These are phyloP conservation scores for Polyodon spathula DNA, from an alignment of 2,113 vertebrate species.

Conservation along the genomic window DNA sequence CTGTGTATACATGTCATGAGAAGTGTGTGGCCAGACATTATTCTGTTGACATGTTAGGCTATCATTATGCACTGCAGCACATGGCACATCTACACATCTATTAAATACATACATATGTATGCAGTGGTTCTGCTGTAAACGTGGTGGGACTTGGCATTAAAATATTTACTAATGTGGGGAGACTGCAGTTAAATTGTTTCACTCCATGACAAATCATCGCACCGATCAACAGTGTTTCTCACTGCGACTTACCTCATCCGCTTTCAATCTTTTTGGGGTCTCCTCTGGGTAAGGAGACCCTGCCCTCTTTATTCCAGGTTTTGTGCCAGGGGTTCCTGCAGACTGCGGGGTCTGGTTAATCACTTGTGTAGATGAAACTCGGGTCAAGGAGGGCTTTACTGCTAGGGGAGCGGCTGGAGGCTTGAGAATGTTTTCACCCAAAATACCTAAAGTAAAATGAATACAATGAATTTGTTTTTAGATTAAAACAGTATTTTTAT, in stretches of 20 bases:
- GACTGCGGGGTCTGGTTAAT: constrained; percentile 58
- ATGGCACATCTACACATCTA: no score
- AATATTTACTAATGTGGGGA: no score
- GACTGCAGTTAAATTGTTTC: no score
- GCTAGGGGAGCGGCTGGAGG: constrained; percentile 55
- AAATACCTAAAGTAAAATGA: constrained; percentile 44
- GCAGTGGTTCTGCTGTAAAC: no score
- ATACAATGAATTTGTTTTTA: constrained; percentile 23
- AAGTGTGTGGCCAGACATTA: no score
- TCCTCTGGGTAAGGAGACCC: constrained; percentile 60
- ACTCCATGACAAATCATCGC: no score
- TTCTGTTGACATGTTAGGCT: no score
- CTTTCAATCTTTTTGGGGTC: constrained; percentile 60
- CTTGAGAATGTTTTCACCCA: constrained; percentile 63
- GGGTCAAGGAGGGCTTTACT: constrained; percentile 57
- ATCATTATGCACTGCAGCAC: no score
- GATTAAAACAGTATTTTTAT: constrained; percentile 11
- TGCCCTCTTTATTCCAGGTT: constrained; percentile 58
- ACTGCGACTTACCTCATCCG: constrained; percentile 57
- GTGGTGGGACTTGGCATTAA: no score
- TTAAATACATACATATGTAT: no score
- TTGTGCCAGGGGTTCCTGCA: constrained; percentile 53
- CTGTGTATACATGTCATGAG: no score
- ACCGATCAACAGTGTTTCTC: not conserved
- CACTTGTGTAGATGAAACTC: constrained; percentile 55